Evolutionary conservation across 2,113 vertebrate genomes (phyloP), one percentile per base, ranked within the genome.

Genomic region (Capreolus pygargus): DNA sequence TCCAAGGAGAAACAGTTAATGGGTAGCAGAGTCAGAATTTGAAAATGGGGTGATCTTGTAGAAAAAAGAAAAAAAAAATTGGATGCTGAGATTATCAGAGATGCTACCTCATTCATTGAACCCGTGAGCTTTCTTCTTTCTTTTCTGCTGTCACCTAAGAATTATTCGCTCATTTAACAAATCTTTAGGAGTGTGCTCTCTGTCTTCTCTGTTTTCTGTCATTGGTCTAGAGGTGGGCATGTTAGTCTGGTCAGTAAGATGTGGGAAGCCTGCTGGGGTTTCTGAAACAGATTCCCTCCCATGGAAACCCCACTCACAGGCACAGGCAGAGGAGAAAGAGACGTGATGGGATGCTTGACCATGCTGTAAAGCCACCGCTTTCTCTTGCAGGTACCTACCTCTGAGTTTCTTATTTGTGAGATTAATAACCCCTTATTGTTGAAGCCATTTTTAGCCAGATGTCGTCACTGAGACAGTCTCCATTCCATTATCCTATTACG

Each of bases 1-100:
- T 33, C 93, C 27, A 47, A 30, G 61, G 36, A 54, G n/a, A 94
- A 92, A 70, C 2, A 82, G 58, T 16, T 45, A 50, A 1, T 57
- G 30, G 47, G 47, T 21, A 45, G 60, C 54, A 52, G 45, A 94
- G 9, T 4, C 27, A 50, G 54, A 87, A 76, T 81, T 81, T 86
- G 78, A 86, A 96, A 91, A 91, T 16, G 6, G n/a, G 23, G n/a
- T 81, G 54, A 36, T 58, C 52, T 93, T 86, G 27, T 54, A 55
- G 79, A n/a, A 64, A 30, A 27, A 50, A 55, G 79, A 64, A 30
- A 27, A 33, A n/a, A 61, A 30, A 39, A 45, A 30, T 6, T 3
- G 60, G 19, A 27, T 50, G 16, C 88, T 85, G 27, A 21, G 8
- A 79, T 79, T 28, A 50, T 50, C 16, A 78, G 57, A 79, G 60